Percentiles rank a stretch among this genome's conserved stretches.
phyloP scores from a whole-genome alignment of 2,888 invertebrate species.

The Scaptomyza caliginosa region DNA sequence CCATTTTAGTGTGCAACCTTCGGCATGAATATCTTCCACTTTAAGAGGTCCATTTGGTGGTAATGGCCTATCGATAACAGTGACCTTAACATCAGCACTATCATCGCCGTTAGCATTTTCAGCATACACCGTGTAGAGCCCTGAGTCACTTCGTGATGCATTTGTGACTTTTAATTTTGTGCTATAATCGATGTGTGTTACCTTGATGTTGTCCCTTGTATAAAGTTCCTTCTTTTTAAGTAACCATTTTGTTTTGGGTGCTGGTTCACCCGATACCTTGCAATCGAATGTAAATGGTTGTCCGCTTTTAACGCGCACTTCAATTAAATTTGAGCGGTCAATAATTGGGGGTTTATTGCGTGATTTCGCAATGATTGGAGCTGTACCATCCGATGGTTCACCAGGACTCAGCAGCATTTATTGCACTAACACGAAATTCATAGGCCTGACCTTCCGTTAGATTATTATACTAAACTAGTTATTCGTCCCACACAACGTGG shows the following conservation, averaged over 20 bases:
- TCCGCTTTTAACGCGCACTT: constrained; percentile 95
- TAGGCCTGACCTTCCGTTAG: constrained; percentile 97
- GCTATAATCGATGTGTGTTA: constrained; percentile 92
- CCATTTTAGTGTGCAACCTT: constrained; percentile 96
- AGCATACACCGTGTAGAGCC: constrained; percentile 95
- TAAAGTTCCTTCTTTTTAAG: constrained; percentile 92
- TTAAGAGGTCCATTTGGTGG: constrained; percentile 96
- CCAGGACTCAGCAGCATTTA: constrained; percentile 97
- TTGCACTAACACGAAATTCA: constrained; percentile 93
- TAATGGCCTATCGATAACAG: constrained; percentile 93
- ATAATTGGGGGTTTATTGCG: constrained; percentile 95
- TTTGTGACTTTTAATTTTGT: constrained; percentile 92
- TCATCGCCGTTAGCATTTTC: constrained; percentile 98
- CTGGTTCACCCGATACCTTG: constrained; percentile 95
- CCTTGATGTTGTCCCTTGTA: constrained; percentile 90
- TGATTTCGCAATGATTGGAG: constrained; percentile 92
- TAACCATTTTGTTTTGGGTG: constrained; percentile 96
- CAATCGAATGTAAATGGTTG: constrained; percentile 95
- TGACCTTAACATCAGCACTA: constrained; percentile 95
- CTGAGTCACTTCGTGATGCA: constrained; percentile 94
- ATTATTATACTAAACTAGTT: constrained; percentile 94
- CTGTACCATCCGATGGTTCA: constrained; percentile 95
- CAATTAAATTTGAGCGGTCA: constrained; percentile 93
- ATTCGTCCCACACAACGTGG: constrained; percentile 91
- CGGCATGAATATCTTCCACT: constrained; percentile 94